Evolutionary conservation across 2,113 vertebrate species (phyloP).

Genomic region (Crypturellus undulatus): DNA sequence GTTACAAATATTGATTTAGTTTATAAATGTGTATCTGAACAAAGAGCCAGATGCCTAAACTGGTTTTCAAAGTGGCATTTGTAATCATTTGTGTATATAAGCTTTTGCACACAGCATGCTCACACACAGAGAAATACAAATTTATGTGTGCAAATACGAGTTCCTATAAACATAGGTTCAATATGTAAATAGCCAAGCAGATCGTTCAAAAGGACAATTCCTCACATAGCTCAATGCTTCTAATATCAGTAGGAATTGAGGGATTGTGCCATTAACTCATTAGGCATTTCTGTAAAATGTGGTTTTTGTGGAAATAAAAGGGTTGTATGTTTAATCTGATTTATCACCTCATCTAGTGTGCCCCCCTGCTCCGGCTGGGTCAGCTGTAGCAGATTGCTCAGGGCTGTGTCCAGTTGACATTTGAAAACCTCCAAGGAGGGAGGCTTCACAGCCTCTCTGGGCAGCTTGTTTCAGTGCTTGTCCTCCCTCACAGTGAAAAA

Average conservation of each 20-base stretch:
- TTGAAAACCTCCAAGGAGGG: neutral
- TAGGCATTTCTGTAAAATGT: neutral
- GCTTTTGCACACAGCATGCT: neutral
- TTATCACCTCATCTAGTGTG: neutral
- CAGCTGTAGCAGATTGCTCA: neutral
- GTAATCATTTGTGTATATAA: neutral
- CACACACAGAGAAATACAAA: neutral
- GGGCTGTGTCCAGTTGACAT: neutral
- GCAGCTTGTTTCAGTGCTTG: neutral
- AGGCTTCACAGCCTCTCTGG: neutral
- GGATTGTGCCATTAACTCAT: neutral
- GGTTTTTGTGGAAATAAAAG: neutral
- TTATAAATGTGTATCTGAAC: neutral
- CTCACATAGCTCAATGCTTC: neutral
- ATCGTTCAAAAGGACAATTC: neutral
- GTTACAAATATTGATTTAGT: neutral
- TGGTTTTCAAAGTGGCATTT: neutral
- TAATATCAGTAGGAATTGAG: neutral
- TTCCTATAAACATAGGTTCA: neutral
- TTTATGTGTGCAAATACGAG: neutral
- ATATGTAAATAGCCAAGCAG: neutral
- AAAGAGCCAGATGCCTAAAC: neutral
- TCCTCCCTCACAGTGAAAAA: neutral
- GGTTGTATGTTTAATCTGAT: neutral
- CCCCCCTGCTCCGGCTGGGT: neutral